Evolutionary conservation across 1,140 invertebrate genomes (phyloP).

Genomic region (Leptonema lineaticorne): DNA sequence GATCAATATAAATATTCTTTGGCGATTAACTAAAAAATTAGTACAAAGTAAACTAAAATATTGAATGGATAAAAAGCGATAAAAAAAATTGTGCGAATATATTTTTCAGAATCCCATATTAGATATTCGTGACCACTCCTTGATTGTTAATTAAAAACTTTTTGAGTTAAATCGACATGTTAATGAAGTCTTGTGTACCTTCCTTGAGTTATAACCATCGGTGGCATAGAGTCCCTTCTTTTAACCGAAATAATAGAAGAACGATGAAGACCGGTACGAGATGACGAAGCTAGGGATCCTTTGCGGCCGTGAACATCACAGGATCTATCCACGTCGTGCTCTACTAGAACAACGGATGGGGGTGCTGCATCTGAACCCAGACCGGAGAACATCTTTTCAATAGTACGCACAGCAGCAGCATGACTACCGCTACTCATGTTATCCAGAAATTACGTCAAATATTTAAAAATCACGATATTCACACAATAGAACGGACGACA

Average conservation of each 20-base stretch:
- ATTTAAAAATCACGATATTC: too few species aligned
- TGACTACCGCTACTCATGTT: conserved; percentile 59
- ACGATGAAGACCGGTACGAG: conserved; percentile 52
- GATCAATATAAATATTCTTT: too few species aligned
- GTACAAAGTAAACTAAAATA: too few species aligned
- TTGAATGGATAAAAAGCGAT: too few species aligned
- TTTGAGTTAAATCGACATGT: background rate
- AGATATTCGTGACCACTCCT: background rate
- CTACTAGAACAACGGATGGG: conserved; percentile 34
- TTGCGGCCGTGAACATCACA: conserved; percentile 47
- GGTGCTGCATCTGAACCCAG: conserved; percentile 1
- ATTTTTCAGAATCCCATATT: too few species aligned
- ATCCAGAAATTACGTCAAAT: conserved; percentile 30
- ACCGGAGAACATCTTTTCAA: conserved; percentile 66
- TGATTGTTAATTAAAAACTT: background rate
- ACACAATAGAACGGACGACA: too few species aligned
- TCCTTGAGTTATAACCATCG: conserved; percentile 45
- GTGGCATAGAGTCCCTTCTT: conserved; percentile 59
- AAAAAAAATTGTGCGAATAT: too few species aligned
- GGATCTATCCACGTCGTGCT: conserved; percentile 26
- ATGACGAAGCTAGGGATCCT: conserved; percentile 59
- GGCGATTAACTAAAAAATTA: too few species aligned
- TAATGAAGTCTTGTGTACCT: conserved; percentile 12
- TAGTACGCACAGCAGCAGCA: conserved; percentile 65
- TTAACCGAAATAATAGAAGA: conserved; percentile 60